Base-by-base conservation (phyloP, 1,140 invertebrate genomes). In the Heliothis subflexa region DNA sequence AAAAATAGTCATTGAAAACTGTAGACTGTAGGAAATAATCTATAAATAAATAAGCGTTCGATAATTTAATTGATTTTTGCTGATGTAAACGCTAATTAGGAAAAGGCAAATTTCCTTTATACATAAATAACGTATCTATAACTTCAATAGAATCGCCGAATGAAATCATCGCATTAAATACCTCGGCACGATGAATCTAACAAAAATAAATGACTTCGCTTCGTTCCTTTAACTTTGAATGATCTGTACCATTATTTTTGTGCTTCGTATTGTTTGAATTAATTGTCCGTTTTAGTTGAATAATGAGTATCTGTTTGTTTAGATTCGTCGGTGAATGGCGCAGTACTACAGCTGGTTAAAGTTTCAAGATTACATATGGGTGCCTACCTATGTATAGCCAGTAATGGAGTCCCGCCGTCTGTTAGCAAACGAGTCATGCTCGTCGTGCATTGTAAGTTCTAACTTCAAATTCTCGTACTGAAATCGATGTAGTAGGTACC, bases 361-460 rank as follows among this genome's bases (percentile, higher is more conserved):
- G 97, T 98, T 52, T 98, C 97, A 85, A 95, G 98, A 57, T 95
- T 98, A 28, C 97, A 99, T 88, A 99, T 99, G 98, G 98, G 98
- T 54, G 96, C 97, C 18, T 98, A 98, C 92, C 95, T 98, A 21
- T 98, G 98, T 93, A 98, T 98, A 81, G 98, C 97, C 49, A 96
- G 96, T 40, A 98, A 98, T 87, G 97, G 97, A 14, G 97, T 98
- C 1, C 98, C 98, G 47, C 98, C 98, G 16, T 97, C 97, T 5
- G 97, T 98, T 85, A 98, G 97, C 95, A 98, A 98, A 94, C 95
- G 98, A 86, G 97, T 98, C 83, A 97, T 97, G 93, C 96, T 98
- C 79, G 97, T 97, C 83, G 97, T 98, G 59, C 97, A 98, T 88
- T 98, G 97, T 98, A 95, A 97, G 97, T 96, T 86, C 40, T 50